Base-by-base conservation (phyloP, 2,113 vertebrate genomes). In the Hyperopisus bebe region DNA sequence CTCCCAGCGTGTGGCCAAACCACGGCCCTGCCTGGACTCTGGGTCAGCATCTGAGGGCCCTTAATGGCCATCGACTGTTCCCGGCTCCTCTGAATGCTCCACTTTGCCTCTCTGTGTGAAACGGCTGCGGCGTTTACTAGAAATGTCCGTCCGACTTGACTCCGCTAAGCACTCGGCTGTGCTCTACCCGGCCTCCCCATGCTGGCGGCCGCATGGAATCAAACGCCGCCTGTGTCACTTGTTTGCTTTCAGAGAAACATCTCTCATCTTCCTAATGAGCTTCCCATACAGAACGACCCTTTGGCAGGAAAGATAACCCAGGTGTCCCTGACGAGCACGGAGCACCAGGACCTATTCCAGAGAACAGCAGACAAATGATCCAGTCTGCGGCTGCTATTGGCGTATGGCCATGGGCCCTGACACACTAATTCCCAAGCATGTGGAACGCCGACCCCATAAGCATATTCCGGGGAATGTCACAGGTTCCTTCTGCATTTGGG, bases 41-140 rank as follows among this genome's bases (percentile, higher is more conserved):
- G 31, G 48, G 44, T 89, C 47, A 80, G 70, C 42, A 3, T 48
- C 44, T 44, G 47, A 89, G 3, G 42, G 21, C 44, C 42, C 35
- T 51, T 82, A 89, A 89, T 80, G 88, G 70, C 47, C 62, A 89
- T 53, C 17, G 66, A 89, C 51, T 39, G 44, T 80, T 89, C 31
- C 70, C 21, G 87, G 39, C 58, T 70, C 58, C 44, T 31, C 24
- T 27, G 31, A 89, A 89, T 3, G 70, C 48, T 50, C 27, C 46
- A 50, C 47, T 31, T 31, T 31, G 24, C 58, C 27, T 10, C 46
- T 19, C 47, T 44, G 47, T 42, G 21, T n/a, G 21, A 46, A n/a
- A 48, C 44, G 21, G 62, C 70, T 17, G 5, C 15, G 27, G 35
- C 74, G 70, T 80, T 51, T 82, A 44, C 62, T 21, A 89, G 62